Conservation (phyloP, 2,888 invertebrate species). For the Pollenia labialis region DNA sequence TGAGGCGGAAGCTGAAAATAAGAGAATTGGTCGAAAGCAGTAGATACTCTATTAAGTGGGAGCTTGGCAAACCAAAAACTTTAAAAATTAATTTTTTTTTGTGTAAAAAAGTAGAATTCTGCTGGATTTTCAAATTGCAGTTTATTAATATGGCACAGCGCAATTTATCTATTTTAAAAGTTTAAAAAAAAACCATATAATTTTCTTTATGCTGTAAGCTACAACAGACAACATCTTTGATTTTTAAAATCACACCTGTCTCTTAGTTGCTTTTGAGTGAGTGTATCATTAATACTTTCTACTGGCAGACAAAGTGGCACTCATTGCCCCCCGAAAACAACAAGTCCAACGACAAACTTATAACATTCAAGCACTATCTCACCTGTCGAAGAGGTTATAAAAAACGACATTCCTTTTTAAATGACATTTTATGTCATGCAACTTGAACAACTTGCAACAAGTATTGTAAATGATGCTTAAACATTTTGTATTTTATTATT, state of each 20-base stretch:
- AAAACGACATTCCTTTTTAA: constrained; percentile 60
- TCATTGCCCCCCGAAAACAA: not conserved
- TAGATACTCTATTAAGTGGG: not conserved
- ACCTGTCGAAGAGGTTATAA: constrained; percentile 41
- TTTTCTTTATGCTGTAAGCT: too few relatives aligned
- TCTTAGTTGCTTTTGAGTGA: not conserved
- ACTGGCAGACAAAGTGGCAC: constrained; percentile 27
- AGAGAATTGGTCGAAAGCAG: not conserved
- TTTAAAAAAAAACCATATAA: too few relatives aligned
- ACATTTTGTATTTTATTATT: constrained; percentile 2
- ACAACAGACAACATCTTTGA: not conserved
- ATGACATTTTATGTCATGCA: constrained; percentile 60
- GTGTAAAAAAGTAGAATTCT: too few relatives aligned
- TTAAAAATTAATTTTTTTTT: too few relatives aligned
- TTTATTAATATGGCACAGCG: too few relatives aligned
- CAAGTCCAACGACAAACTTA: constrained; percentile 43
- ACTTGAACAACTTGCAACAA: constrained; percentile 46
- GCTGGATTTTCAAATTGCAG: too few relatives aligned
- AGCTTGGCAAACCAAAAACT: too few relatives aligned
- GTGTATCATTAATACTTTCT: constrained; percentile 31
- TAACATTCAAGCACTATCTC: constrained; percentile 9
- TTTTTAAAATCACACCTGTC: constrained; percentile 38
- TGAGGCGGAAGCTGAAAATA: constrained; percentile 25
- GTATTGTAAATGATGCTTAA: constrained; percentile 36
- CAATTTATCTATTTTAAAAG: too few relatives aligned